Conservation (phyloP, 2,888 invertebrate genomes). For the Laothoe populi region DNA sequence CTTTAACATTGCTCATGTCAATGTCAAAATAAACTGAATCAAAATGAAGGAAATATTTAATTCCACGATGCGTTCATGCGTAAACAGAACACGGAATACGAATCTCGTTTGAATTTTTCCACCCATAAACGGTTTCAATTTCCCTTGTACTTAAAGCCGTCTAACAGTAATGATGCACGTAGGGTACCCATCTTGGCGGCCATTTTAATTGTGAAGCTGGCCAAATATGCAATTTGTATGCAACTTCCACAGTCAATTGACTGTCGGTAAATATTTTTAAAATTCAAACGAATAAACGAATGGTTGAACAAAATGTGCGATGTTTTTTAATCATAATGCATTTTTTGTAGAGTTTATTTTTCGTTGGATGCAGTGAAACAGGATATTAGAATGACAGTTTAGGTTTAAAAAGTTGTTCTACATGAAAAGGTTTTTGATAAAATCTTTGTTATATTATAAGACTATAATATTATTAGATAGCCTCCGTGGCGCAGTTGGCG, state of each 20-base stretch:
- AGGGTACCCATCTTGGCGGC: conserved; percentile 45
- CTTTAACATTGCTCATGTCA: no score
- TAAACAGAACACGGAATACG: conserved; percentile 45
- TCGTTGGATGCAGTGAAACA: conserved; percentile 13
- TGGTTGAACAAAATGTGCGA: conserved; percentile 26
- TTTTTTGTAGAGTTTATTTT: background rate
- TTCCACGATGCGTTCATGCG: conserved; percentile 44
- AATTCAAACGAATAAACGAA: conserved; percentile 35
- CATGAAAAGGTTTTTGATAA: background rate
- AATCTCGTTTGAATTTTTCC: conserved; percentile 54
- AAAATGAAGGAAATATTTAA: conserved; percentile 33
- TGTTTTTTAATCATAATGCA: background rate
- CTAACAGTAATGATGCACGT: conserved; percentile 51
- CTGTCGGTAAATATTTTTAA: conserved; percentile 35
- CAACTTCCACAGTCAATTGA: conserved; percentile 42
- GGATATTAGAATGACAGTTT: background rate
- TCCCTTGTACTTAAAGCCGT: conserved; percentile 47
- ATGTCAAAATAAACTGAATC: background rate
- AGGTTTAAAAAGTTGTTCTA: background rate
- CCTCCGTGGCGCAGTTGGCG: no score
- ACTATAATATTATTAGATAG: no score
- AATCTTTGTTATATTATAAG: background rate
- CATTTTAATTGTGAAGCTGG: conserved; percentile 54
- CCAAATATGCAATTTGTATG: conserved; percentile 55
- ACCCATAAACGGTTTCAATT: conserved; percentile 58